A percentile compares a stretch with the other conserved stretches of the same genome.
Evolutionary conservation across 1,140 invertebrate species (phyloP).

Genomic region (Vanessa tameamea): DNA sequence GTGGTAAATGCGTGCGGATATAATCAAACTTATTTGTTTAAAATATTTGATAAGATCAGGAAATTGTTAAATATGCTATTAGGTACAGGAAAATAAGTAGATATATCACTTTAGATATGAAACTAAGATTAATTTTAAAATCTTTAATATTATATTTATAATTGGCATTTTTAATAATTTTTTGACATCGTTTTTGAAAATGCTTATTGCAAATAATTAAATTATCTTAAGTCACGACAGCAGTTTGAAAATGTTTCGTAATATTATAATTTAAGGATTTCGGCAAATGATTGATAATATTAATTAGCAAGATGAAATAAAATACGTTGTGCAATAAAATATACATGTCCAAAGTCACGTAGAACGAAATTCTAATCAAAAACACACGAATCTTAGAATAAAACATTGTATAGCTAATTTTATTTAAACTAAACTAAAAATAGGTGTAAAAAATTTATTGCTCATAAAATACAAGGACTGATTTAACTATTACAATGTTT

Average conservation of each 20-base stretch:
- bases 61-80: neutral
- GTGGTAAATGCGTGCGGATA: conserved; percentile 16
- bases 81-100: neutral
- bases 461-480: conserved; percentile 33
- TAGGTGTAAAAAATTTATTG: conserved; percentile 46
- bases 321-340: conserved; percentile 38
- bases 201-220: neutral
- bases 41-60: conserved; percentile 21
- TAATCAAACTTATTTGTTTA: conserved; percentile 29
- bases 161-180: too few species aligned
- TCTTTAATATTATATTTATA: too few species aligned
- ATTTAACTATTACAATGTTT: conserved; percentile 17
- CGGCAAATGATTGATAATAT: neutral
- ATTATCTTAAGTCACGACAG: too few species aligned
- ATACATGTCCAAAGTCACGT: conserved; percentile 42
- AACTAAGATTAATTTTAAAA: neutral
- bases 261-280: neutral
- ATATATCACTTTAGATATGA: neutral
- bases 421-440: conserved; percentile 39
- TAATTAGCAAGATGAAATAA: conserved; percentile 7
- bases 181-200: neutral
- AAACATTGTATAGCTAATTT: conserved; percentile 28
- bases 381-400: conserved; percentile 16
- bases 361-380: conserved; percentile 21
- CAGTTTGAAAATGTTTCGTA: neutral